Conservation (phyloP, 2,113 vertebrate species). For the Chauna torquata region DNA sequence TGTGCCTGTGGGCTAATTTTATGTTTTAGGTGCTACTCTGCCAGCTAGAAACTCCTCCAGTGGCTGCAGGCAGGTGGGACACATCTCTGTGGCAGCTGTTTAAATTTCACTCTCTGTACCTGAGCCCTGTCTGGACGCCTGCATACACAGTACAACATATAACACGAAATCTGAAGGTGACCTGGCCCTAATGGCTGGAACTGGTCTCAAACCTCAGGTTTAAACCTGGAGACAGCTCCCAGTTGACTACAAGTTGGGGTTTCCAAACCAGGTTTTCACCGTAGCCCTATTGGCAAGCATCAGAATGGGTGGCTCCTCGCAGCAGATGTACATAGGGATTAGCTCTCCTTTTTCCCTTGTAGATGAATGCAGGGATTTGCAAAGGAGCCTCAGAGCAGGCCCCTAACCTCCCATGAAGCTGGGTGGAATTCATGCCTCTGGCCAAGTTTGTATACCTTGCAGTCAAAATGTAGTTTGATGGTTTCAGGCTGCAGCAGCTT, state of each 20-base stretch:
- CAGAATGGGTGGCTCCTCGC: neutral
- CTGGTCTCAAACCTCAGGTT: neutral
- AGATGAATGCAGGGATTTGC: neutral
- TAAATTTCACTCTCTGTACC: rapidly evolving
- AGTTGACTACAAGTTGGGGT: neutral
- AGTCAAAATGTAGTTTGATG: neutral
- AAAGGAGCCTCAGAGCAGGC: neutral
- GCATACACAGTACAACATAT: rapidly evolving
- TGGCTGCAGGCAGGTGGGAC: neutral
- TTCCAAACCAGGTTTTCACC: neutral
- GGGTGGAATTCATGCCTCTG: neutral
- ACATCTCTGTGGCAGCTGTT: rapidly evolving
- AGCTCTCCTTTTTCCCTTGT: neutral
- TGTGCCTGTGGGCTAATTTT: rapidly evolving
- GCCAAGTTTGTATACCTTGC: slow-evolving; percentile 36
- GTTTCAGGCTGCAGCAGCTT: neutral
- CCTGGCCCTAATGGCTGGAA: neutral
- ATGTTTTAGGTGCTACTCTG: neutral
- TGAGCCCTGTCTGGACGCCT: neutral
- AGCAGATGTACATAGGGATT: neutral
- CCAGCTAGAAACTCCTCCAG: rapidly evolving
- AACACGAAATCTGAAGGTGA: neutral
- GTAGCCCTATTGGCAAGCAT: neutral
- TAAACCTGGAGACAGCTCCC: neutral
- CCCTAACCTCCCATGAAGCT: slow-evolving; percentile 27